Evolutionary conservation across 2,113 vertebrate species (phyloP).

Genomic region (Camarhynchus parvulus): DNA sequence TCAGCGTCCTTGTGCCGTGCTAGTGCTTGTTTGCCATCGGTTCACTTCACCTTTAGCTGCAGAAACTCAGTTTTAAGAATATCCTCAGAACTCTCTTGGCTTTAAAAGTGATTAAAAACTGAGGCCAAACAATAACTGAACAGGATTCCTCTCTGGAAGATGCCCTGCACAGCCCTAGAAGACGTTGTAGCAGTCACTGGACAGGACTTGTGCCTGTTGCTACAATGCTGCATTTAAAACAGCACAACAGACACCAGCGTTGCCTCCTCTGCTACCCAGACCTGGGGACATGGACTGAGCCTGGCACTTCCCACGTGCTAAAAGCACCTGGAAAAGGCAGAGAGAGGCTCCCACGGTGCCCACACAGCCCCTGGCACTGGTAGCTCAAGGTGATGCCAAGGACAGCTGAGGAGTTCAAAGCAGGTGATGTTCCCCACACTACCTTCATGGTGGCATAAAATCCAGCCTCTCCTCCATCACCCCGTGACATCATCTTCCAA

Average conservation of each 20-base stretch:
- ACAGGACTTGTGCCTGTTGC: neutral
- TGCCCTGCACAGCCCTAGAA: neutral
- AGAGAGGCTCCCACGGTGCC: neutral
- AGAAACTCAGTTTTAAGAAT: slow-evolving; percentile 28
- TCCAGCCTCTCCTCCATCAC: neutral
- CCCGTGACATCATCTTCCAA: slow-evolving; percentile 35
- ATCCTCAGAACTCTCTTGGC: neutral
- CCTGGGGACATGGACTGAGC: neutral
- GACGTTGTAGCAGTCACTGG: neutral
- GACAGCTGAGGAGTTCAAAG: slow-evolving; percentile 11
- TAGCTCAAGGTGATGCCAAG: neutral
- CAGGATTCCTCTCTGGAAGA: slow-evolving; percentile 15
- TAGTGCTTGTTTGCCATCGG: slow-evolving; percentile 11
- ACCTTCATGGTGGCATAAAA: neutral
- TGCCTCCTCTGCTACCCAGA: neutral
- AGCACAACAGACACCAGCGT: neutral
- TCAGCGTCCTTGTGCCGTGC: slow-evolving; percentile 20
- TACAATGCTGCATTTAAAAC: neutral
- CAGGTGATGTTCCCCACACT: neutral
- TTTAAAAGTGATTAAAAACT: neutral
- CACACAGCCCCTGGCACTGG: neutral
- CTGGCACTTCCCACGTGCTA: neutral
- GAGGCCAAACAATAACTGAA: neutral
- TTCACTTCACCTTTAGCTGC: neutral
- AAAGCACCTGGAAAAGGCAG: neutral